phyloP scores from a whole-genome alignment of 2,888 invertebrate genomes.

The Cerceris rybyensis region DNA sequence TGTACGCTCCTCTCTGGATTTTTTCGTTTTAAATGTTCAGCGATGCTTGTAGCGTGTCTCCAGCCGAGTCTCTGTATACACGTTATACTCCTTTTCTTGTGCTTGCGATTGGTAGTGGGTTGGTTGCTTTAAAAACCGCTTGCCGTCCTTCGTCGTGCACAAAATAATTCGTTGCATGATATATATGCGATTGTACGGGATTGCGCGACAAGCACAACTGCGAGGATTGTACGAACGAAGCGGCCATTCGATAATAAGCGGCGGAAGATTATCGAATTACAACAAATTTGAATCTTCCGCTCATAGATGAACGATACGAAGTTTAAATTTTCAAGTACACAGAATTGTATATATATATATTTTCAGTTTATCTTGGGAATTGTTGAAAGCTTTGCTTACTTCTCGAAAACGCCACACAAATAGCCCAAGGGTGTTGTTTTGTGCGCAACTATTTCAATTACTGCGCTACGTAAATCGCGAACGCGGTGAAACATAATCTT shows the following conservation, averaged over 20 bases:
- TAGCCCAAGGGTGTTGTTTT: no score
- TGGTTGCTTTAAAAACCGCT: constrained; percentile 59
- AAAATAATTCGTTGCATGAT: constrained; percentile 58
- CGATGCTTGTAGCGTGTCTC: constrained; percentile 35
- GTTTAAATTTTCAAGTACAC: no score
- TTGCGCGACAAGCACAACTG: constrained; percentile 43
- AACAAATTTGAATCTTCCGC: no score
- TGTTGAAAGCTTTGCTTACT: no score
- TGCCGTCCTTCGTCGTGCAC: constrained; percentile 61
- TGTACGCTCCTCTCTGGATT: constrained; percentile 52
- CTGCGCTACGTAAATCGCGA: not conserved
- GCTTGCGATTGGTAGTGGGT: constrained; percentile 65
- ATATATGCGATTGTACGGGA: constrained; percentile 52
- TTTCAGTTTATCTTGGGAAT: no score
- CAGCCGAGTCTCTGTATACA: constrained; percentile 30
- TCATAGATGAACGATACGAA: no score
- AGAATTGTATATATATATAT: no score
- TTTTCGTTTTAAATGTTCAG: constrained; percentile 41
- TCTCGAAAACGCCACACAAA: no score
- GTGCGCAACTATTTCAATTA: not conserved
- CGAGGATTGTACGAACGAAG: constrained; percentile 19
- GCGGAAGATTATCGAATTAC: no score
- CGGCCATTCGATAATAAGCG: not conserved
- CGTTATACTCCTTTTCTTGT: constrained; percentile 40
- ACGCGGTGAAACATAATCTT: not conserved